These are phyloP conservation scores for Leptodactylus fallax DNA, from an alignment of 2,797 vertebrate species.

Conservation along the genomic window DNA sequence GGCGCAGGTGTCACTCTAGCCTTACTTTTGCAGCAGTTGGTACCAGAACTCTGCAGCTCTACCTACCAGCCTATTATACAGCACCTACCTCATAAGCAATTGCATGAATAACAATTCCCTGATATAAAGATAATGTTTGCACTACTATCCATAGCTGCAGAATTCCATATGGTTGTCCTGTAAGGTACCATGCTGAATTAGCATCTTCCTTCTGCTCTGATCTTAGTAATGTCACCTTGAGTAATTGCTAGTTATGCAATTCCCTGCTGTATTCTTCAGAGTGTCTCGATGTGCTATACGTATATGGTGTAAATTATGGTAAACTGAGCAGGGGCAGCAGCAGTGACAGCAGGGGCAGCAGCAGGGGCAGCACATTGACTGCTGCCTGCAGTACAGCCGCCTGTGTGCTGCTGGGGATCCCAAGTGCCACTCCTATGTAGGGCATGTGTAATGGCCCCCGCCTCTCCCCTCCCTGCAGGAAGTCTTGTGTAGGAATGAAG, in stretches of 20 bases:
- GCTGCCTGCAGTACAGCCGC: not conserved
- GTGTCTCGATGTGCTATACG: not conserved
- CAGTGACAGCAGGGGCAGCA: not conserved
- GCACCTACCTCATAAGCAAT: not conserved
- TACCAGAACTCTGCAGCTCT: not conserved
- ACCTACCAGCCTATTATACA: not conserved
- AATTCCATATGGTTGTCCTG: not conserved
- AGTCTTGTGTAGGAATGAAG: constrained; percentile 43
- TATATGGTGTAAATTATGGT: not conserved
- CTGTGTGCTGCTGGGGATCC: constrained; percentile 26
- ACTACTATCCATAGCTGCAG: not conserved
- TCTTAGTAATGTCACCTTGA: not conserved
- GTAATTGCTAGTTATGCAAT: not conserved
- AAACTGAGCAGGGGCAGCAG: no score
- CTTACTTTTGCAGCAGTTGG: not conserved
- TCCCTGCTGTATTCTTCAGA: not conserved
- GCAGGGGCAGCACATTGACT: not conserved
- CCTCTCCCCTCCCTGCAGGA: constrained; percentile 63
- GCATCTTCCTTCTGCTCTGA: not conserved
- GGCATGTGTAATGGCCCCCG: constrained; percentile 43
- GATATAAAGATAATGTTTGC: not conserved
- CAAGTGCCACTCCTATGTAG: constrained; percentile 61
- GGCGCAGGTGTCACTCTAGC: no score
- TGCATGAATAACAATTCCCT: not conserved
- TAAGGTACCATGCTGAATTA: not conserved